Evolutionary conservation across 2,113 vertebrate genomes (phyloP).

Genomic region (Bagarius yarrelli): DNA sequence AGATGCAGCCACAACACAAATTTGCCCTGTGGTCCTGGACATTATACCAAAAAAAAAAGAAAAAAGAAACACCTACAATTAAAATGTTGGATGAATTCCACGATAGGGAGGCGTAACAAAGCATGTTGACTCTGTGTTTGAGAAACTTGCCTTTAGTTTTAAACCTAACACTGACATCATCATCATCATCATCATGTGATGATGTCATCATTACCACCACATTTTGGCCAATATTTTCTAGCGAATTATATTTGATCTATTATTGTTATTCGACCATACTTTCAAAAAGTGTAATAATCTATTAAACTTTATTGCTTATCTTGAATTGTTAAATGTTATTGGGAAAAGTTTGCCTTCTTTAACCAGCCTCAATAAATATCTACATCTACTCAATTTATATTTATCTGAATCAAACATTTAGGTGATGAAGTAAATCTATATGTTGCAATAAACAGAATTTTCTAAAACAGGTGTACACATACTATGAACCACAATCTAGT

Average conservation of each 20-base stretch:
- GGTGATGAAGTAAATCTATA: not conserved
- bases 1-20: not conserved
- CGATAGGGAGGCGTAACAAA: slow-evolving; percentile 32
- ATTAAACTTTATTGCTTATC: not conserved
- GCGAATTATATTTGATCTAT: not conserved
- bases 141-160: not conserved
- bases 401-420: not conserved
- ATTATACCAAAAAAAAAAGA: not conserved
- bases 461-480: not conserved
- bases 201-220: not conserved
- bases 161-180: not conserved
- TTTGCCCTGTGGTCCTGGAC: not conserved
- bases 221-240: not conserved
- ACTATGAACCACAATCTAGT: not conserved
- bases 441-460: not conserved
- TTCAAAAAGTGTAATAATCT: too few relatives aligned
- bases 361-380: not conserved
- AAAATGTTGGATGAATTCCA: slow-evolving; percentile 38
- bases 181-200: not conserved
- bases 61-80: slow-evolving; percentile 28
- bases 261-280: too few relatives aligned
- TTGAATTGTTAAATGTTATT: not conserved
- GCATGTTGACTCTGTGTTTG: not conserved
- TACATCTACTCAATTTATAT: not conserved
- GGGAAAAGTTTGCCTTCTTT: not conserved